Percentiles rank a stretch among this genome's conserved stretches.
Conservation (phyloP, 2,888 invertebrate species). For the Eulithis testata region DNA sequence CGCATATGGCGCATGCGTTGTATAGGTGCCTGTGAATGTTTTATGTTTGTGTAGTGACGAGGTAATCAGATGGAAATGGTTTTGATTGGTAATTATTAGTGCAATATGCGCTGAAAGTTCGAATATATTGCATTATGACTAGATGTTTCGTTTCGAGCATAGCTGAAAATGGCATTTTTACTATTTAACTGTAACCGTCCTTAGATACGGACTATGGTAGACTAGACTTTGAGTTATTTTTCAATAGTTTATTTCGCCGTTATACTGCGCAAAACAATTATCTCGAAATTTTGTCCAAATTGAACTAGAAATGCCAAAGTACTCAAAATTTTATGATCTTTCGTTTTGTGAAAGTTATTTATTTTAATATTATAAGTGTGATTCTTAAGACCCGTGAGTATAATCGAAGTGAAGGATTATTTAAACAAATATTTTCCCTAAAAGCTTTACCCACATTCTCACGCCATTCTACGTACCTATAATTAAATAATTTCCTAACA, state of each 20-base stretch:
- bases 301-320: too few relatives aligned
- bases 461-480: conserved; percentile 32
- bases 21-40: conserved; percentile 20
- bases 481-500: conserved; percentile 44
- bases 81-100: conserved; percentile 29
- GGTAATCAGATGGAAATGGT: conserved; percentile 39
- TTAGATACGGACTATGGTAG: too few relatives aligned
- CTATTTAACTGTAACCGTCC: too few relatives aligned
- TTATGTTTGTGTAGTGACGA: conserved; percentile 32
- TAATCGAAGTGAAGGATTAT: conserved; percentile 9
- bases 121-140: conserved; percentile 1
- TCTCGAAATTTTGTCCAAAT: too few relatives aligned
- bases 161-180: too few relatives aligned
- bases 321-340: too few relatives aligned
- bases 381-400: background rate
- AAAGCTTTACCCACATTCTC: conserved; percentile 33
- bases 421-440: conserved; percentile 23
- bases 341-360: too few relatives aligned
- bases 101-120: conserved; percentile 30
- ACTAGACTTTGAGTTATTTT: too few relatives aligned
- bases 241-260: too few relatives aligned
- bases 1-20: conserved; percentile 41
- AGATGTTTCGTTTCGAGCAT: too few relatives aligned
- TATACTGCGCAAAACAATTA: too few relatives aligned
- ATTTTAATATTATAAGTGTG: background rate